Evolutionary conservation across 2,113 vertebrate genomes (phyloP), one percentile per base, ranked within the genome.

Genomic region (Passer domesticus): DNA sequence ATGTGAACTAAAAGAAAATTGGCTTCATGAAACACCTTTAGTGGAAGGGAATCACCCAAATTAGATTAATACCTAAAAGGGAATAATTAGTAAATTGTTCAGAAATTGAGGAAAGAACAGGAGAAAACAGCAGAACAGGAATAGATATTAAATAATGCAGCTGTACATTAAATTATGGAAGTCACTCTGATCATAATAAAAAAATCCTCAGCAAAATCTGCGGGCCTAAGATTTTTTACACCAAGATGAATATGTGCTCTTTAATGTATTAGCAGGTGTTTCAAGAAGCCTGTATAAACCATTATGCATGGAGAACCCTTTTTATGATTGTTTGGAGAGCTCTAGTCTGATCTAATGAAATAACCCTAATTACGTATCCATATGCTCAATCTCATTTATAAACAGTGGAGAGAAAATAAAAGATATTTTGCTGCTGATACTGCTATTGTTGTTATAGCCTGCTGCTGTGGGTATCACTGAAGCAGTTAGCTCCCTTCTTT

Each of bases 361-460:
- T 97, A 97, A 95, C 90, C 88, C 94, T 98, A 98, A 98, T 98
- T 98, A 97, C 50, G 4, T 97, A 92, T 92, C 98, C 98, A 98
- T 98, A 98, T 98, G 97, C 91, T 98, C 78, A 9, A 78, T 96
- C 97, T 95, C 95, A 96, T 97, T 98, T 98, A 96, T 97, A 97
- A 97, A 96, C 43, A 89, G 60, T 86, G 79, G 83, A 68, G 62
- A 56, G 5, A 39, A 53, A 94, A 97, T 95, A 89, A 55, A 37
- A 35, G 85, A 83, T 91, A 79, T 92, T 96, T 95, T 97, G 89
- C 94, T 97, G 97, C 93, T 95, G 95, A 89, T 97, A 22, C 85
- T 75, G 94, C 93, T 89, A 49, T 78, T 94, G 89, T 92, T 97
- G 94, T 95, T 97, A 81, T 67, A 91, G 86, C 97, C 97, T 97